Evolutionary conservation across 2,113 vertebrate genomes (phyloP).

Genomic region (Catharus bicknelli): DNA sequence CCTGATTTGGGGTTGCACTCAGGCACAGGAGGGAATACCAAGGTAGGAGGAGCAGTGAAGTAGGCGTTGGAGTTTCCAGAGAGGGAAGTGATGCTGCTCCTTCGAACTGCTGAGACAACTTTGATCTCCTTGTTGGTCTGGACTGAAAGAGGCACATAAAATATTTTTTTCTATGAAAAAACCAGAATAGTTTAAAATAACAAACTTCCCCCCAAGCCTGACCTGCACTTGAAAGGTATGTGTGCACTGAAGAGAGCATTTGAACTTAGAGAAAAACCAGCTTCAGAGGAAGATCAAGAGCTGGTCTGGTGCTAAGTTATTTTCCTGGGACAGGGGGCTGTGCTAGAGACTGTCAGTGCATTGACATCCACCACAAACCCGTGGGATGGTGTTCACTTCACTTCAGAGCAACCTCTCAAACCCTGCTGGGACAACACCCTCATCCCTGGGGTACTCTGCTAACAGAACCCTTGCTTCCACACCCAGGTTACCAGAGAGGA

Average conservation of each 20-base stretch:
- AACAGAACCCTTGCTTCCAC: rapidly evolving
- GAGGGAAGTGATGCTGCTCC: slow-evolving; percentile 74
- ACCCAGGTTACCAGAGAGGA: slow-evolving; percentile 74
- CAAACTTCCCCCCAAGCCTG: not conserved
- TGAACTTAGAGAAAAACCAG: not conserved
- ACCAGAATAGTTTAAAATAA: not conserved
- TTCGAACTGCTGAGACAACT: slow-evolving; percentile 58
- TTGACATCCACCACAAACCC: not conserved
- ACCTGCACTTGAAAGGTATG: not conserved
- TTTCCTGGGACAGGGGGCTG: not conserved
- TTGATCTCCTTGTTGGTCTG: slow-evolving; percentile 75
- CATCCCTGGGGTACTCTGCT: not conserved
- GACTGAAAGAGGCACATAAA: slow-evolving; percentile 52
- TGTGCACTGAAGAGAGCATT: not conserved
- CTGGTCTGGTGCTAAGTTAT: not conserved
- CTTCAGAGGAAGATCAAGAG: not conserved
- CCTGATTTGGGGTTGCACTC: slow-evolving; percentile 87
- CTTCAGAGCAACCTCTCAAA: not conserved
- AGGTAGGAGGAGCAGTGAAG: slow-evolving; percentile 22
- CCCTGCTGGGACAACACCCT: not conserved
- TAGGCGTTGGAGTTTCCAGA: slow-evolving; percentile 70
- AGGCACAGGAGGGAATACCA: slow-evolving; percentile 58
- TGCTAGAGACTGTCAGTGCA: not conserved
- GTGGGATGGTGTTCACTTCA: not conserved
- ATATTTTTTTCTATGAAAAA: not conserved